phyloP scores from a whole-genome alignment of 2,113 vertebrate genomes.

The Ranitomeya imitator region DNA sequence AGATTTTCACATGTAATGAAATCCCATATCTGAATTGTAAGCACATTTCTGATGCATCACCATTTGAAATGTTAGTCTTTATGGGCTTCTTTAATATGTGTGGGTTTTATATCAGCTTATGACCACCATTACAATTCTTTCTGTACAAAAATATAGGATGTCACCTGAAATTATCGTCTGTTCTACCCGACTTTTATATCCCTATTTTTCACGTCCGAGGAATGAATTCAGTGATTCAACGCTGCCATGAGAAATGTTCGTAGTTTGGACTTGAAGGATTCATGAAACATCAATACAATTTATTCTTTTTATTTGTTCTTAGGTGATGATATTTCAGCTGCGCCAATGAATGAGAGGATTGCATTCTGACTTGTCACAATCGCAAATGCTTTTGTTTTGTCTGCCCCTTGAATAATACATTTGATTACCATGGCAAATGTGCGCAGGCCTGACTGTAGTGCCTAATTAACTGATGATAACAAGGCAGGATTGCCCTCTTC shows the following conservation, averaged over 20 bases:
- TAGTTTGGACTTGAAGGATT: constrained; percentile 24
- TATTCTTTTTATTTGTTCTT: constrained; percentile 34
- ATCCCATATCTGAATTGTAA: constrained; percentile 4
- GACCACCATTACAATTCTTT: constrained; percentile 18
- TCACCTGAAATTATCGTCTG: constrained; percentile 24
- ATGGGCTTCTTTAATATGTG: not conserved
- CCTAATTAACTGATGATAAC: constrained; percentile 85
- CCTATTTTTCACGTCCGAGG: constrained; percentile 6
- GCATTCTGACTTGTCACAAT: constrained; percentile 61
- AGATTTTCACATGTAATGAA: not conserved
- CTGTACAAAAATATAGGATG: constrained; percentile 21
- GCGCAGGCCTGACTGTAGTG: constrained; percentile 72
- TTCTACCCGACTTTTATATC: constrained; percentile 30
- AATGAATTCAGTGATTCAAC: constrained; percentile 18
- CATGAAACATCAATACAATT: constrained; percentile 33
- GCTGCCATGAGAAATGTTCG: constrained; percentile 24
- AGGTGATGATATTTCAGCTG: constrained; percentile 56
- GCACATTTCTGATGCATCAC: not conserved
- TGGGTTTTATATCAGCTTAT: constrained; percentile 24
- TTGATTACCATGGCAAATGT: constrained; percentile 77
- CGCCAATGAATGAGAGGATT: constrained; percentile 63
- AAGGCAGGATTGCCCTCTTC: constrained; percentile 76
- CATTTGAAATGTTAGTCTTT: constrained; percentile 5
- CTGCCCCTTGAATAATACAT: constrained; percentile 76
- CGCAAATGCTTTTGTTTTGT: constrained; percentile 68